Conservation (phyloP, 1,140 invertebrate genomes). For the Drosophila oshimai region DNA sequence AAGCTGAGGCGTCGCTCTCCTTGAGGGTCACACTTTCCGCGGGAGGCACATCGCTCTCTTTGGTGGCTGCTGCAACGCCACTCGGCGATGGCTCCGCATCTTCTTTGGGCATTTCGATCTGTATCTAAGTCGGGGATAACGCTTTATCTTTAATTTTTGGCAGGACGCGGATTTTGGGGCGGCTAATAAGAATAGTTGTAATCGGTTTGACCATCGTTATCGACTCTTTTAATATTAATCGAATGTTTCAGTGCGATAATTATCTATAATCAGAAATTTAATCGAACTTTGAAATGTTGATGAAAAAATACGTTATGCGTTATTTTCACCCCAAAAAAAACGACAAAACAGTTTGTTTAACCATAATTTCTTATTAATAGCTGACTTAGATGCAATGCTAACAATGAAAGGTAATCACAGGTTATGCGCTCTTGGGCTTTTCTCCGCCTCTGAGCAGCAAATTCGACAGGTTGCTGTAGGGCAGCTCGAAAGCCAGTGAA, state of each 20-base stretch:
- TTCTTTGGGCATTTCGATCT: slow-evolving; percentile 26
- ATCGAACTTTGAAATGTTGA: too few relatives aligned
- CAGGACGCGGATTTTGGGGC: neutral
- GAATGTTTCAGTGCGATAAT: too few relatives aligned
- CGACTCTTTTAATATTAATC: too few relatives aligned
- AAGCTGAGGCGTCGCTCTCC: neutral
- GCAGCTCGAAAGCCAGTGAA: slow-evolving; percentile 77
- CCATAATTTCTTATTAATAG: slow-evolving; percentile 24
- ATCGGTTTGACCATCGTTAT: too few relatives aligned
- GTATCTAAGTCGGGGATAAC: neutral
- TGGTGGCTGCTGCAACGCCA: neutral
- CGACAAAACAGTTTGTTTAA: neutral
- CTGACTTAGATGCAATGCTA: slow-evolving; percentile 36
- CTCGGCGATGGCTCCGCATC: slow-evolving; percentile 10
- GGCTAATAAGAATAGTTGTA: too few relatives aligned
- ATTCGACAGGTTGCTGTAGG: slow-evolving; percentile 77
- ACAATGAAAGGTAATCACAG: slow-evolving; percentile 53
- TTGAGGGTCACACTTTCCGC: neutral
- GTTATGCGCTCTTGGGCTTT: slow-evolving; percentile 56
- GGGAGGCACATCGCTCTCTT: neutral
- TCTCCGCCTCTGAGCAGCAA: slow-evolving; percentile 33
- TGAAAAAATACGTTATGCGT: too few relatives aligned
- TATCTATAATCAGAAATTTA: too few relatives aligned
- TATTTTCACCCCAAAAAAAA: too few relatives aligned
- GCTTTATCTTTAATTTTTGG: neutral